Evolutionary conservation across 2,113 vertebrate species (phyloP), one percentile per base, ranked within the genome.

Genomic region (Thunnus thynnus): DNA sequence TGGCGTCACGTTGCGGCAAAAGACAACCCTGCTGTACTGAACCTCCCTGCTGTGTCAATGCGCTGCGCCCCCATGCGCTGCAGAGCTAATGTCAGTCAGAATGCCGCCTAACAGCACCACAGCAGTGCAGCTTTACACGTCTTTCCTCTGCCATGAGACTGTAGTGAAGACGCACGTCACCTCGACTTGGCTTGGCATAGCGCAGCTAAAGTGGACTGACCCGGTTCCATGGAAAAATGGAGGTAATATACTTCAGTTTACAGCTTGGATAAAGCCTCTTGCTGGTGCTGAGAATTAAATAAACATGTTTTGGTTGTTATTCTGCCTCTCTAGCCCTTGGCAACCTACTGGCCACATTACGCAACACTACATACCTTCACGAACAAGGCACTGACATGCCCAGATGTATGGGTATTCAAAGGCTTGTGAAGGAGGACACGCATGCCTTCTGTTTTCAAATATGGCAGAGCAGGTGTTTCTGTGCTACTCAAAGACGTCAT

Each of bases 381-480:
- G 4, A 63, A 36, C 41, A 1, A 51, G 22, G 4, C 61, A 13
- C 17, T 16, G 44, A 36, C 77, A 13, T 5, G 51, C 18, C 71
- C 83, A 80, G 72, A 88, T 84, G 89, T 63, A 65, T 20, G 36
- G 18, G 25, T 44, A 8, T 64, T 64, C 64, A 71, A 18, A 78
- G n/a, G 13, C 16, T 55, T 5, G 50, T 2, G 13, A 44, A 44
- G 44, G 20, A 51, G 25, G 50, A 22, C 32, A 36, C 13, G 0
- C 3, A 25, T 0, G 50, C 76, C 82, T 71, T 74, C 72, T 77
- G 57, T 72, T 75, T 65, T 68, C 36, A 78, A 78, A 83, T 74
- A 78, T 76, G 83, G 48, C 76, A 4, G 30, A 63, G 72, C 78
- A 79, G 77, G 72, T 86, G 85, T 76, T 77, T 65, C 72, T 75